These are phyloP conservation scores for Thaleichthys pacificus DNA, from an alignment of 2,797 vertebrate genomes.

Conservation along the genomic window DNA sequence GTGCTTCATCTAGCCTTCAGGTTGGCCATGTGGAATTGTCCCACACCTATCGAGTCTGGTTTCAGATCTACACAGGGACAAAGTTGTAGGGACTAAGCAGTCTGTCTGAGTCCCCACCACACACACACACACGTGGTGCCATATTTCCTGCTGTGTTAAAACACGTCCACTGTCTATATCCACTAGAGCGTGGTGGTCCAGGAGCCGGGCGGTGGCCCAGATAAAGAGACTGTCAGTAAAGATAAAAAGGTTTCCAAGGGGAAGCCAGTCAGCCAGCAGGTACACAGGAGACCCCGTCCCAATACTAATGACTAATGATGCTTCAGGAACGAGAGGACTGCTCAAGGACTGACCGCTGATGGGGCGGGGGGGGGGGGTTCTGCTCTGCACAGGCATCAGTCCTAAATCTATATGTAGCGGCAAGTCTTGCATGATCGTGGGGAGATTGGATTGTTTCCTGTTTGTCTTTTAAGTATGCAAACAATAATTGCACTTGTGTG, in stretches of 20 bases:
- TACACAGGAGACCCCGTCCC: conserved; percentile 7
- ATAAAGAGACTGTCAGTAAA: conserved; percentile 57
- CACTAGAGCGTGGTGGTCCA: conserved; percentile 43
- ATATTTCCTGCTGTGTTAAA: background rate
- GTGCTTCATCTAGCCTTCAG: background rate
- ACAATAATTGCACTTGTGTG: background rate
- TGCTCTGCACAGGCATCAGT: background rate
- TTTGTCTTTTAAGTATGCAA: too few relatives aligned
- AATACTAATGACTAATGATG: conserved; percentile 1
- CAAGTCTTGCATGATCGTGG: conserved; percentile 7
- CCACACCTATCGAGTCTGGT: background rate
- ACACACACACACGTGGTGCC: too few relatives aligned
- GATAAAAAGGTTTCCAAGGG: conserved; percentile 63
- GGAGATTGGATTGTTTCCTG: too few relatives aligned
- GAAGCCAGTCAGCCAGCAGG: conserved; percentile 29
- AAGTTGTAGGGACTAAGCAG: background rate
- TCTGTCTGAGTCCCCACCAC: background rate
- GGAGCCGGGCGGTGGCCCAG: conserved; percentile 55
- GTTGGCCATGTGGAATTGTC: background rate
- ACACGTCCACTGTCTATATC: background rate
- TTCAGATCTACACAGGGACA: background rate
- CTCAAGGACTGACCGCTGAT: background rate
- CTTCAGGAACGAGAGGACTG: background rate
- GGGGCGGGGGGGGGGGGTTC: background rate
- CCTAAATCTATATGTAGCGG: conserved; percentile 5